phyloP scores from a whole-genome alignment of 1,140 invertebrate species.

The Hyphantria cunea region DNA sequence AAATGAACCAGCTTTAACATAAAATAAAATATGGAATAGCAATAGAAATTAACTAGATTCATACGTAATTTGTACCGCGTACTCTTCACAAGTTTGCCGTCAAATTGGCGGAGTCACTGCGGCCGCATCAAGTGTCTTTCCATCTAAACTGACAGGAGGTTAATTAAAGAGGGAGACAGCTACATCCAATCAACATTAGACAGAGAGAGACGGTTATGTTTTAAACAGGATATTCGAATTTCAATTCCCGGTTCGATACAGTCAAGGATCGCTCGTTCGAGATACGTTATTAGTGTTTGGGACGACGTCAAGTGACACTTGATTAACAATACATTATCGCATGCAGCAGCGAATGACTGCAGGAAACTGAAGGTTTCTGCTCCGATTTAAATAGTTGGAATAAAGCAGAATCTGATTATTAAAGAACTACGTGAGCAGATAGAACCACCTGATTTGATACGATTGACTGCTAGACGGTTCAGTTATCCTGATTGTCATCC shows the following conservation, averaged over 20 bases:
- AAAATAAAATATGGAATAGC: neutral
- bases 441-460: too few species aligned
- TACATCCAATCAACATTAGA: conserved; percentile 15
- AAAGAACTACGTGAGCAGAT: too few species aligned
- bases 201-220: conserved; percentile 25
- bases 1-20: too few species aligned
- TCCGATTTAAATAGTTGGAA: too few species aligned
- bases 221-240: conserved; percentile 25
- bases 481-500: too few species aligned
- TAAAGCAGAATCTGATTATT: too few species aligned
- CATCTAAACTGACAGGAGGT: conserved; percentile 58
- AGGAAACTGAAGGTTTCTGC: too few species aligned
- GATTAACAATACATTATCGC: neutral
- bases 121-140: conserved; percentile 59
- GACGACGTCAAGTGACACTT: neutral
- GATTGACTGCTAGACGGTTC: too few species aligned
- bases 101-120: conserved; percentile 65
- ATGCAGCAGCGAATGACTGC: too few species aligned
- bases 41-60: neutral
- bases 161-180: conserved; percentile 62
- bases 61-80: conserved; percentile 23
- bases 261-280: conserved; percentile 7
- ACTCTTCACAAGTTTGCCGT: conserved; percentile 50
- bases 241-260: conserved; percentile 38
- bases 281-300: conserved; percentile 12